Base-by-base conservation (phyloP, 2,888 invertebrate species). In the Panorpa germanica region DNA sequence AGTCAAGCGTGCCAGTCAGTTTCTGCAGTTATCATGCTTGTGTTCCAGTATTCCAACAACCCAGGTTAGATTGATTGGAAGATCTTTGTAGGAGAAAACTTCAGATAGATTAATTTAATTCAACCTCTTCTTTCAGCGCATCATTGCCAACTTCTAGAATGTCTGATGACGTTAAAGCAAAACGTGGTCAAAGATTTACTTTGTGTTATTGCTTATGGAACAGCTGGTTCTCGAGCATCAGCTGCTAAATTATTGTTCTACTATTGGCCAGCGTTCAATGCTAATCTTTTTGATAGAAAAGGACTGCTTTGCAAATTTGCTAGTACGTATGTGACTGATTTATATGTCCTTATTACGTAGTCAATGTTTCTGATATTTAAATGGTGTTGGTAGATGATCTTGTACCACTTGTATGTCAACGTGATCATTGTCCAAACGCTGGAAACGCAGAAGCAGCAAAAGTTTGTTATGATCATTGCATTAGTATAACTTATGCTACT, bases 191-290 rank as follows among this genome's bases (percentile, higher is more conserved):
- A 83, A 55, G 95, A 98, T 52, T 68, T 98, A 35, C 62, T 98
- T 18, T 83, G 86, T 50, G 91, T 95, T 18, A 82, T 96, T 38
- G 95, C 96, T 8, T 88, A 95, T 54, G 98, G 98, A 25, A 93
- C 96, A 1, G 76, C 85, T 38, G 77, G 81, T 29, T 85, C 95
- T 1, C 60, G 93, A 29, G 74, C 86, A n/a, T 88, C 91, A 1
- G 96, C 96, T 2, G 91, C 91, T 30, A 91, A 95, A 57, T 63
- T 98, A 21, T 66, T 98, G 28, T 96, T 98, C 58, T 91, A 95
- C 60, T 98, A 98, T 54, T 98, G 96, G 95, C 98, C 98, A 4
- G 83, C 93, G 4, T 81, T 96, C 45, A 91, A 95, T 55, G 82
- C 91, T 14, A 82, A 83, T 46, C 67, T 90, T 5, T 82, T 88